These are phyloP conservation scores for Zaprionus davidi DNA, from an alignment of 1,140 invertebrate species.

Conservation along the genomic window DNA sequence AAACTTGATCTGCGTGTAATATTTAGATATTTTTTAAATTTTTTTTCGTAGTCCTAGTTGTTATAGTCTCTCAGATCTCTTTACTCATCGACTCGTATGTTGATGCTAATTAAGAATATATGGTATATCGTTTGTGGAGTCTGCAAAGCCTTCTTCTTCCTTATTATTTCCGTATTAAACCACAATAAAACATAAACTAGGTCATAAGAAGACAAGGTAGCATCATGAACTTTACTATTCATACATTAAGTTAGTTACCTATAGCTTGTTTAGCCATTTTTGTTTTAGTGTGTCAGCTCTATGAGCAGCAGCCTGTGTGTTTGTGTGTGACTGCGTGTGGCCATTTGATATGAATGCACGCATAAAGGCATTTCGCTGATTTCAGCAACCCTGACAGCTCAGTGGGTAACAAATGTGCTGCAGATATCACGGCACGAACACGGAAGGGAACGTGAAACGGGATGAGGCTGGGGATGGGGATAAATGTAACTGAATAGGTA, in stretches of 20 bases:
- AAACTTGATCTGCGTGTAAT: too few species aligned
- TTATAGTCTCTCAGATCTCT: too few species aligned
- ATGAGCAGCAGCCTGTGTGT: not conserved
- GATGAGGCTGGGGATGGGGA: not conserved
- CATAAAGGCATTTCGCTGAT: slow-evolving; percentile 56
- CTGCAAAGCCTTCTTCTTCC: too few species aligned
- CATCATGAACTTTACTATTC: too few species aligned
- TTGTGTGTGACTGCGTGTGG: not conserved
- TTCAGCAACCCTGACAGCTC: slow-evolving; percentile 50
- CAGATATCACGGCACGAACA: slow-evolving; percentile 28
- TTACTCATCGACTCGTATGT: too few species aligned
- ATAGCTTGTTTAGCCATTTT: not conserved
- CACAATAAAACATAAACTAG: not conserved
- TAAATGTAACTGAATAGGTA: not conserved
- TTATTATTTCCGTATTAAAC: not conserved
- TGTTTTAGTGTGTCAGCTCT: slow-evolving; percentile 17
- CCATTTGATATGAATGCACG: slow-evolving; percentile 49
- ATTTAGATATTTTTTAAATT: too few species aligned
- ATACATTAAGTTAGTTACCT: not conserved
- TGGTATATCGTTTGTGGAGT: too few species aligned
- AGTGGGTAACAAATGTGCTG: slow-evolving; percentile 42
- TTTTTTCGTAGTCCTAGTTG: too few species aligned
- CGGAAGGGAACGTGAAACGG: not conserved
- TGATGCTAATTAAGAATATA: too few species aligned
- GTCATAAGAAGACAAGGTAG: too few species aligned